A percentile compares a stretch with the other conserved stretches of the same genome.
phyloP scores from a whole-genome alignment of 2,888 invertebrate species.

The Melanostoma mellinum region DNA sequence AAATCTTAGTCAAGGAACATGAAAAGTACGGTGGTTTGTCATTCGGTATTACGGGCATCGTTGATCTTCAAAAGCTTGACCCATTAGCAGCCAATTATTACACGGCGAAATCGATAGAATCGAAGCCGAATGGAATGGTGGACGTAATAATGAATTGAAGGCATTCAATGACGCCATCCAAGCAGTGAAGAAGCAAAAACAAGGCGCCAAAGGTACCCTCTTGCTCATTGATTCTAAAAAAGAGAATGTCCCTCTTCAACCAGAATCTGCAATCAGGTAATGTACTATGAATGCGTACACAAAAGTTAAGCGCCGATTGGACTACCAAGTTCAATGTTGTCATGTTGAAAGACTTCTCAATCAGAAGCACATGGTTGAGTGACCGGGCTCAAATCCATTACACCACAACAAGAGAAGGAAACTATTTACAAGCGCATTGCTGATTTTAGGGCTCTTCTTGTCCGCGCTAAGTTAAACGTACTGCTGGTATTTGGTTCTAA shows the following conservation, averaged over 20 bases:
- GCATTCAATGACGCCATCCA: slow-evolving; percentile 84
- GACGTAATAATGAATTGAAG: slow-evolving; percentile 84
- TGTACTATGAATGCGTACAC: slow-evolving; percentile 84
- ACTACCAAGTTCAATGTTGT: slow-evolving; percentile 95
- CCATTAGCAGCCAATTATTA: slow-evolving; percentile 85
- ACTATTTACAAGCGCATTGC: slow-evolving; percentile 94
- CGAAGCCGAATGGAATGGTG: slow-evolving; percentile 84
- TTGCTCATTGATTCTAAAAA: slow-evolving; percentile 92
- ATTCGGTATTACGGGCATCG: slow-evolving; percentile 86
- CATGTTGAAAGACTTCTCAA: slow-evolving; percentile 91
- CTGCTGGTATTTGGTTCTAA: background rate
- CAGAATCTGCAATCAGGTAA: slow-evolving; percentile 93
- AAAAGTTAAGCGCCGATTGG: slow-evolving; percentile 91
- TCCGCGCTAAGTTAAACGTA: slow-evolving; percentile 78
- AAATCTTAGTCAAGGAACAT: slow-evolving; percentile 96
- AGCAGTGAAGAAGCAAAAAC: slow-evolving; percentile 88
- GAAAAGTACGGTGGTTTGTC: slow-evolving; percentile 93
- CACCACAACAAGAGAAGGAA: slow-evolving; percentile 96
- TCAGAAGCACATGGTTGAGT: slow-evolving; percentile 97
- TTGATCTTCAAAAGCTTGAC: slow-evolving; percentile 89
- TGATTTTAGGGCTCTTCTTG: slow-evolving; percentile 90
- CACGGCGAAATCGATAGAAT: slow-evolving; percentile 88
- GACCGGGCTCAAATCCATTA: slow-evolving; percentile 94
- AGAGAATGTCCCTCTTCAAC: slow-evolving; percentile 95
- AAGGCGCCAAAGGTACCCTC: slow-evolving; percentile 90